Percentiles rank a stretch among this genome's conserved stretches.
Evolutionary conservation across 2,797 vertebrate genomes (phyloP).

Genomic region (Chanos chanos): DNA sequence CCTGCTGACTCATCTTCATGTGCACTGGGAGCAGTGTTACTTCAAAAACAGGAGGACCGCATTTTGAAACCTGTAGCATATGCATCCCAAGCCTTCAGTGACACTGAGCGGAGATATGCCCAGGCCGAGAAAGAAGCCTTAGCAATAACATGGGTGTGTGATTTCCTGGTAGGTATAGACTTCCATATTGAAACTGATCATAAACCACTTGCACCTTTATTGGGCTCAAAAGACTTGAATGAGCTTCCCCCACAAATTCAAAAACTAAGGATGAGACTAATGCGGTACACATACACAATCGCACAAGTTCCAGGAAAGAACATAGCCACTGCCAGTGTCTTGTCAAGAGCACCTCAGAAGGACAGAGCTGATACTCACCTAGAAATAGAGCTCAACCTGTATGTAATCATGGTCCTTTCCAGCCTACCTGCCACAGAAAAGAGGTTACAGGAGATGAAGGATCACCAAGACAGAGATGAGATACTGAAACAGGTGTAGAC

Average conservation of each 20-base stretch:
- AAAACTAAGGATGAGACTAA: constrained; percentile 1
- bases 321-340: not conserved
- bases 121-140: constrained; percentile 27
- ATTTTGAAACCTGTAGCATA: constrained; percentile 1
- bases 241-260: constrained; percentile 11
- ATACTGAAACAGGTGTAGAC: not conserved
- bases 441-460: not conserved
- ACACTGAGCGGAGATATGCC: constrained; percentile 14
- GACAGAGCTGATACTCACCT: not conserved
- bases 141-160: constrained; percentile 5
- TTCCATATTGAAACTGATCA: constrained; percentile 26
- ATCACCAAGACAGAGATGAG: constrained; percentile 3
- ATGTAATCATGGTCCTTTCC: not conserved
- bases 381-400: not conserved
- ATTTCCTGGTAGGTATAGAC: constrained; percentile 1
- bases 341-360: constrained; percentile 1
- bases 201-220: constrained; percentile 11
- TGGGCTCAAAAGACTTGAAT: constrained; percentile 14
- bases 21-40: not conserved
- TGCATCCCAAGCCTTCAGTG: not conserved
- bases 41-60: not conserved
- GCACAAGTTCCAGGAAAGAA: constrained; percentile 9
- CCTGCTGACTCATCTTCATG: constrained; percentile 4
- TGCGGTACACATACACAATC: constrained; percentile 10
- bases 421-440: constrained; percentile 2